Evolutionary conservation across 2,888 invertebrate species (phyloP).

Genomic region (Leucoma salicis): DNA sequence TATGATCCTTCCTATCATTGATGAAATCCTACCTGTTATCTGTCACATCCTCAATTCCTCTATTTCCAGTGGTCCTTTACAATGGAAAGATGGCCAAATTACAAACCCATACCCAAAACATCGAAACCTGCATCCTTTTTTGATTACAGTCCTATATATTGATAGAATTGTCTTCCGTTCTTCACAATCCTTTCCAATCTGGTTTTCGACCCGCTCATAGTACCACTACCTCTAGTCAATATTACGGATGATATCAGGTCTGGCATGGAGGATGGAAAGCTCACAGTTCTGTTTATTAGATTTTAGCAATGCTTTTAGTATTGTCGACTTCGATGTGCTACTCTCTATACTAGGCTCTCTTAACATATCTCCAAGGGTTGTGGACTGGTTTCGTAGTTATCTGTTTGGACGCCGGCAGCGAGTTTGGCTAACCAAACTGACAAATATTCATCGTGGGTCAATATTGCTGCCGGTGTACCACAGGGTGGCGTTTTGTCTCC

Average conservation of each 20-base stretch:
- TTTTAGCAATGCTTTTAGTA: not conserved
- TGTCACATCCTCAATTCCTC: too few species aligned
- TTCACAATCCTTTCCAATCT: not conserved
- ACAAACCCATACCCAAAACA: too few species aligned
- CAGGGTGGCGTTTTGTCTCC: not conserved
- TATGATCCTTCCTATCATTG: not conserved
- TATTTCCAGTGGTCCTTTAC: not conserved
- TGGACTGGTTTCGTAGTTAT: not conserved
- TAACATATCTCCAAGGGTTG: not conserved
- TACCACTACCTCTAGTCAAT: slow-evolving; percentile 1
- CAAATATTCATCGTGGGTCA: not conserved
- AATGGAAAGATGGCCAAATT: too few species aligned
- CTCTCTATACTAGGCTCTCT: not conserved
- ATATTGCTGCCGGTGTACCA: not conserved
- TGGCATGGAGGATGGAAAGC: not conserved
- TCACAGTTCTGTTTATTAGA: not conserved
- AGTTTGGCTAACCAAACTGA: not conserved
- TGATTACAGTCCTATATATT: too few species aligned
- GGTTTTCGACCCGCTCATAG: not conserved
- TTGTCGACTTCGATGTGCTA: not conserved
- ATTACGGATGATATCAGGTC: slow-evolving; percentile 2
- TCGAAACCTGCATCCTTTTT: too few species aligned
- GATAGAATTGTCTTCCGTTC: too few species aligned
- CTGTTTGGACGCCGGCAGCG: not conserved
- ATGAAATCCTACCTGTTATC: too few species aligned